Evolutionary conservation across 1,140 invertebrate genomes (phyloP).

Genomic region (Drosophila rufa): DNA sequence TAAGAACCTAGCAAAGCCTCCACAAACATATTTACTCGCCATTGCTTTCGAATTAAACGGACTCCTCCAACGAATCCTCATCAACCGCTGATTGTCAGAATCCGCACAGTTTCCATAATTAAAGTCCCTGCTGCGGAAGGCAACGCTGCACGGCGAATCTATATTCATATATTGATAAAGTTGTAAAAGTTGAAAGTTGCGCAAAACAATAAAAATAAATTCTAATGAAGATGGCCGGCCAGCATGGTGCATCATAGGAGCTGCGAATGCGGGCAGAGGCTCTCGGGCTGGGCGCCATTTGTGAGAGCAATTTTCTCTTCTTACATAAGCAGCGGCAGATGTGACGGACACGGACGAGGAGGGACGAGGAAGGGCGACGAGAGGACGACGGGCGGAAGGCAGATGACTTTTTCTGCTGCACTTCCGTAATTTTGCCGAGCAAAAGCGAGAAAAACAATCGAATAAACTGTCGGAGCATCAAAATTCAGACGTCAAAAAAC

Average conservation of each 20-base stretch:
- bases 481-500: slow-evolving; percentile 81
- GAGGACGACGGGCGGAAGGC: slow-evolving; percentile 1
- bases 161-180: slow-evolving; percentile 84
- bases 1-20: not conserved
- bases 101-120: slow-evolving; percentile 64
- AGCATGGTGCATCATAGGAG: slow-evolving; percentile 66
- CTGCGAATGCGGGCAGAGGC: slow-evolving; percentile 16
- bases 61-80: not conserved
- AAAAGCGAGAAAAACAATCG: slow-evolving; percentile 83
- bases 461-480: slow-evolving; percentile 83
- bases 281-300: slow-evolving; percentile 61
- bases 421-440: slow-evolving; percentile 75
- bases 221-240: slow-evolving; percentile 79
- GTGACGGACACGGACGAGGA: slow-evolving; percentile 11
- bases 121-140: slow-evolving; percentile 56
- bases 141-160: slow-evolving; percentile 49
- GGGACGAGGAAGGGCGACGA: not conserved
- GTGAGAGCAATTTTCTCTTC: slow-evolving; percentile 76
- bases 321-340: slow-evolving; percentile 71
- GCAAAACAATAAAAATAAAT: slow-evolving; percentile 83
- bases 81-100: slow-evolving; percentile 23
- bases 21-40: slow-evolving; percentile 1
- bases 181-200: slow-evolving; percentile 82
- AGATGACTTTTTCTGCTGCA: slow-evolving; percentile 71
- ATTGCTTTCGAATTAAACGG: slow-evolving; percentile 2